Conservation (phyloP, 2,797 vertebrate species). For the Anisognathus igniventris region DNA sequence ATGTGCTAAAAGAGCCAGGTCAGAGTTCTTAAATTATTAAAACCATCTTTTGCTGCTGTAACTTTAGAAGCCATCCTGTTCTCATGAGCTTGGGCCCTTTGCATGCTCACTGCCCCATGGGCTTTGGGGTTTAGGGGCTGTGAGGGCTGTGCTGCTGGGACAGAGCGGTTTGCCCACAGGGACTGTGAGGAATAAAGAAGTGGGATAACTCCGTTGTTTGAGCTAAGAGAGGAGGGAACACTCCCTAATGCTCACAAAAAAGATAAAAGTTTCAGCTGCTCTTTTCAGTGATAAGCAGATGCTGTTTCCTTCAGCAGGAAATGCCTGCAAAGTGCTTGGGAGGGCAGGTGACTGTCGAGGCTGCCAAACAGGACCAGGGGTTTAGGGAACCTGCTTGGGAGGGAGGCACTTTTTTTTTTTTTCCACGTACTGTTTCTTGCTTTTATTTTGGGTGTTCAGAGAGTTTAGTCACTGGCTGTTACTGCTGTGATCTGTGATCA, state of each 20-base stretch:
- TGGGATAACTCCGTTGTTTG: not conserved
- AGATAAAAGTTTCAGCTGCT: not conserved
- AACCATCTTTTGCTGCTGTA: not conserved
- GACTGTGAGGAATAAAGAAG: not conserved
- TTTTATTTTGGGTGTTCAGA: not conserved
- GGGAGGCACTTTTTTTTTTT: not conserved
- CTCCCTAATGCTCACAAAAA: not conserved
- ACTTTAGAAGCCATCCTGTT: not conserved
- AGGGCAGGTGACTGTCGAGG: not conserved
- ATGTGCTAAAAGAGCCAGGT: not conserved
- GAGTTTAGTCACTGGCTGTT: not conserved
- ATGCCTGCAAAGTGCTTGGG: not conserved
- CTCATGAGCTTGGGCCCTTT: accelerated
- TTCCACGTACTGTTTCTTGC: accelerated
- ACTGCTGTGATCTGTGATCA: constrained; percentile 17
- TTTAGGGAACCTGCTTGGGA: not conserved
- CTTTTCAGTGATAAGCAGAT: not conserved
- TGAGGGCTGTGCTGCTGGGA: not conserved
- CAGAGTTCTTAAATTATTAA: not conserved
- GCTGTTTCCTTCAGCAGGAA: not conserved
- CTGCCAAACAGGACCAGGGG: not conserved
- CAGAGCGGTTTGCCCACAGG: not conserved
- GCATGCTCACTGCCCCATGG: not conserved
- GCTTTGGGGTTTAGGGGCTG: not conserved
- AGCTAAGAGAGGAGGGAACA: not conserved